phyloP scores from a whole-genome alignment of 2,113 vertebrate species.

The Lathamus discolor region DNA sequence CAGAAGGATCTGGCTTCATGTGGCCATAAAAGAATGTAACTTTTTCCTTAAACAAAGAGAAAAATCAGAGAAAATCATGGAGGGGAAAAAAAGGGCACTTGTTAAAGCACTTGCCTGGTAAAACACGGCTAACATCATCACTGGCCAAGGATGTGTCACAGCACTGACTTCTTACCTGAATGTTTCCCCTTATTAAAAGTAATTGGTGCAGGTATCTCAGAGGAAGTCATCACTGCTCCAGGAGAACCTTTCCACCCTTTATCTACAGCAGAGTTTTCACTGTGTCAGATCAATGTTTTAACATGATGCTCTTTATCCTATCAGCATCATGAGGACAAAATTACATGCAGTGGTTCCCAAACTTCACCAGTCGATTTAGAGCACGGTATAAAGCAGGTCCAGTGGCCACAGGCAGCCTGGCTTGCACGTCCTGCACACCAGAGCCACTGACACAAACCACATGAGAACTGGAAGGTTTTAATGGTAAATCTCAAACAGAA shows the following conservation, averaged over 20 bases:
- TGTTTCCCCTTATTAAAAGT: constrained; percentile 19
- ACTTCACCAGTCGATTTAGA: not conserved
- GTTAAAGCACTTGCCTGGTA: not conserved
- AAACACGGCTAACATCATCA: not conserved
- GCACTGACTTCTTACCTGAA: not conserved
- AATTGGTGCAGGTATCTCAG: not conserved
- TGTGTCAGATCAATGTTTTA: accelerated
- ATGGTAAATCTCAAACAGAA: not conserved
- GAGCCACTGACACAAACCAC: not conserved
- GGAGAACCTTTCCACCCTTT: not conserved
- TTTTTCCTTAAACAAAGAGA: not conserved
- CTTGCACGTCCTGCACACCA: accelerated
- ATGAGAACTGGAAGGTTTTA: not conserved
- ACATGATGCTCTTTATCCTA: not conserved
- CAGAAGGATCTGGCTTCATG: not conserved
- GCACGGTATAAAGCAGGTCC: not conserved
- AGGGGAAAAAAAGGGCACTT: not conserved
- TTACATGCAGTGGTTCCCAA: not conserved
- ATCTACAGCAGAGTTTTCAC: not conserved
- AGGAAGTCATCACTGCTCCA: not conserved
- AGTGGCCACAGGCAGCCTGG: not conserved
- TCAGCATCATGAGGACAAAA: not conserved
- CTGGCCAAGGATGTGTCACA: not conserved
- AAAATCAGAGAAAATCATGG: not conserved
- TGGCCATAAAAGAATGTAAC: not conserved